Percentiles rank a stretch among this genome's conserved stretches.
Conservation (phyloP, 2,888 invertebrate genomes). For the Falcaria lacertinaria region DNA sequence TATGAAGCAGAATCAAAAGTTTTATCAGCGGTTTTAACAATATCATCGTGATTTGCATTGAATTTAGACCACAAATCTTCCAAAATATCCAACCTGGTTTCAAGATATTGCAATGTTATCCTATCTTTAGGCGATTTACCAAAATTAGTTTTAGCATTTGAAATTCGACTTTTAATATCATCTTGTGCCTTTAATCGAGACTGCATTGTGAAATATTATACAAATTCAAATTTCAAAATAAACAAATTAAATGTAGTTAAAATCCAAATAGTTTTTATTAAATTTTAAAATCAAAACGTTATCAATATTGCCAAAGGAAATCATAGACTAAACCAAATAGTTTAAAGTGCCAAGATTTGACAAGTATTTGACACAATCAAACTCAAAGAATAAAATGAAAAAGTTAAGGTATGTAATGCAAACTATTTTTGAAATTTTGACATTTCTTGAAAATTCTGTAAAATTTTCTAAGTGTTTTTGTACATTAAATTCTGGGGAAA, state of each 20-base stretch:
- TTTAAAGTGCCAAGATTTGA: too few relatives aligned
- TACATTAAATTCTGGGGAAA: not conserved
- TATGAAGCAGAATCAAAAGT: not conserved
- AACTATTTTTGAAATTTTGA: conserved; percentile 9
- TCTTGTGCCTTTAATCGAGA: not conserved
- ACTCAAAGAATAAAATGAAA: too few relatives aligned
- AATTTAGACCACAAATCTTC: not conserved
- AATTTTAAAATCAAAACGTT: too few relatives aligned
- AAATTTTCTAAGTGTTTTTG: not conserved
- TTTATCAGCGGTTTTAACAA: not conserved
- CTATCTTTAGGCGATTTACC: not conserved
- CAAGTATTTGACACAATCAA: too few relatives aligned
- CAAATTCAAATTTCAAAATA: not conserved
- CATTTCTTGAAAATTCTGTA: too few relatives aligned
- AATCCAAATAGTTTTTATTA: not conserved
- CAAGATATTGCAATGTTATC: not conserved
- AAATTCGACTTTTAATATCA: not conserved
- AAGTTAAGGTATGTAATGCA: conserved; percentile 17
- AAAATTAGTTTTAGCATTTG: not conserved
- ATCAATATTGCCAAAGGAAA: too few relatives aligned
- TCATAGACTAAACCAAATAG: too few relatives aligned
- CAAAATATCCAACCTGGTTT: not conserved
- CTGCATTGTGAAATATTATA: not conserved
- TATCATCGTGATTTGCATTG: not conserved
- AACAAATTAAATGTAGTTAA: not conserved